Evolutionary conservation across 2,888 invertebrate genomes (phyloP).

Genomic region (Physocephala rufipes): DNA sequence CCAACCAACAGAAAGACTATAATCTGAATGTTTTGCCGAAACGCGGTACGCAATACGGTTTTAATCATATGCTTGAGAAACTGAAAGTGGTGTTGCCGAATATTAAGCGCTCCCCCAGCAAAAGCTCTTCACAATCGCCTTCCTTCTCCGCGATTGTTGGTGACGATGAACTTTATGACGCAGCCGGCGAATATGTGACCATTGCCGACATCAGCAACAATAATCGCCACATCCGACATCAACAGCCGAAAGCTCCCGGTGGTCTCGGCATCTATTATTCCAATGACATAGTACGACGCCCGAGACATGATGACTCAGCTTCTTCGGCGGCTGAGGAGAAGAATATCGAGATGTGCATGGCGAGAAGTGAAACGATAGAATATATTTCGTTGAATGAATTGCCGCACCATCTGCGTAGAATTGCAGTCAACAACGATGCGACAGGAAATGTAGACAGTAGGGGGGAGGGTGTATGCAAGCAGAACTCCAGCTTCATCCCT

Average conservation of each 20-base stretch:
- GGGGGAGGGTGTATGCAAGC: slow-evolving; percentile 34
- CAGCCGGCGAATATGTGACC: slow-evolving; percentile 82
- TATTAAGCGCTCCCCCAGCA: slow-evolving; percentile 68
- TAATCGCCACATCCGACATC: slow-evolving; percentile 60
- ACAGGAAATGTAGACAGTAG: not conserved
- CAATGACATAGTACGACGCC: slow-evolving; percentile 75
- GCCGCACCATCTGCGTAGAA: slow-evolving; percentile 68
- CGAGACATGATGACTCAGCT: slow-evolving; percentile 57
- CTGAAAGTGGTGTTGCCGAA: slow-evolving; percentile 73
- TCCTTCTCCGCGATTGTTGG: slow-evolving; percentile 66
- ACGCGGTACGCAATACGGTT: slow-evolving; percentile 68
- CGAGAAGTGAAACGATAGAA: slow-evolving; percentile 68
- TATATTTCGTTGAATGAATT: slow-evolving; percentile 85
- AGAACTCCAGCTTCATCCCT: slow-evolving; percentile 26
- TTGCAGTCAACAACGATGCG: slow-evolving; percentile 24
- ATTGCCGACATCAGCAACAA: slow-evolving; percentile 85
- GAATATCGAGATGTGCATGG: not conserved
- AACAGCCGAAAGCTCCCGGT: slow-evolving; percentile 36
- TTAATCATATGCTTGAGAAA: slow-evolving; percentile 79
- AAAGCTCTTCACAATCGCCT: slow-evolving; percentile 63
- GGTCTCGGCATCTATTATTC: slow-evolving; percentile 70
- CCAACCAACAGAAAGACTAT: slow-evolving; percentile 53
- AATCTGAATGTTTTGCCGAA: slow-evolving; percentile 61
- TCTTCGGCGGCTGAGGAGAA: not conserved
- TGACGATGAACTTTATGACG: slow-evolving; percentile 62